Conservation (phyloP, 2,888 invertebrate species). For the Aphidius colemani region DNA sequence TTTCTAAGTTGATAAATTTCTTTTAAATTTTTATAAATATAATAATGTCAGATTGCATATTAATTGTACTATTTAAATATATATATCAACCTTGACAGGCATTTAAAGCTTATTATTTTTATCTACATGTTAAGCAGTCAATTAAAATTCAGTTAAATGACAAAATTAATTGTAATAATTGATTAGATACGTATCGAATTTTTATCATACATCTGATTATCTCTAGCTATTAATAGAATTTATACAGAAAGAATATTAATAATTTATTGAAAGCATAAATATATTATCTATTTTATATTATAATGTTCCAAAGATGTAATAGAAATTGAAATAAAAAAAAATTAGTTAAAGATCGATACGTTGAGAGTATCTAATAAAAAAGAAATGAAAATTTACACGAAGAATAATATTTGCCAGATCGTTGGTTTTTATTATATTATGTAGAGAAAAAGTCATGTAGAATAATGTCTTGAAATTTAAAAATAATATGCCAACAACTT, state of each 20-base stretch:
- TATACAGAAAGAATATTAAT: constrained; percentile 10
- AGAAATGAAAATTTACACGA: constrained; percentile 10
- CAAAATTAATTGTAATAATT: constrained; percentile 27
- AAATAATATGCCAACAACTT: constrained; percentile 59
- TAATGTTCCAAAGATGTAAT: background rate
- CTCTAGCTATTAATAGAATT: constrained; percentile 37
- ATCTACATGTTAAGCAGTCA: constrained; percentile 25
- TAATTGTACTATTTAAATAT: no score
- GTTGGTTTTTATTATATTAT: constrained; percentile 13
- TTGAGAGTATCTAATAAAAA: constrained; percentile 16
- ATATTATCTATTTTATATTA: no score
- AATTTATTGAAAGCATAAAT: no score
- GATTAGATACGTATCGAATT: constrained; percentile 45
- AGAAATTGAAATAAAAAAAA: constrained; percentile 5
- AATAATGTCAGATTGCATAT: no score
- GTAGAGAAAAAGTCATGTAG: background rate
- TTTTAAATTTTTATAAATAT: no score
- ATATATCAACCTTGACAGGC: constrained; percentile 11
- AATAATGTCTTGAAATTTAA: background rate
- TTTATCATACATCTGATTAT: constrained; percentile 50
- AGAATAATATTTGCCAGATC: constrained; percentile 17
- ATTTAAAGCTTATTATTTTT: constrained; percentile 16
- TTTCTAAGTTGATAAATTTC: no score
- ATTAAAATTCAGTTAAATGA: constrained; percentile 24
- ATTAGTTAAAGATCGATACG: constrained; percentile 14